Percentiles rank a stretch among this genome's conserved stretches.
phyloP scores from a whole-genome alignment of 1,140 invertebrate species.

The Drosophila punjabiensis region DNA sequence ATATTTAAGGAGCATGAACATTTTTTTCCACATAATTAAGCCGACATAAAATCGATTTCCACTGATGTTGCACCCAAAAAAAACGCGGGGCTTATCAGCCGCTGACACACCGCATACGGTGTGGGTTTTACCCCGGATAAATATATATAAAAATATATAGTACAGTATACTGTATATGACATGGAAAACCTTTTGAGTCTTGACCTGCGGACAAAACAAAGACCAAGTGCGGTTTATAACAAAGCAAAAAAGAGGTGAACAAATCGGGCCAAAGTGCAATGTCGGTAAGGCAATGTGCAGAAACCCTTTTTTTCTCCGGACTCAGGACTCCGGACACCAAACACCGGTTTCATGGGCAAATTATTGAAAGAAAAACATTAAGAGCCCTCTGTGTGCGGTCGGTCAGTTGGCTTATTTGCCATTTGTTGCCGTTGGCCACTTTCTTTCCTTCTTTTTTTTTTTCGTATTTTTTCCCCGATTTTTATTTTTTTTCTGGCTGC shows the following conservation, averaged over 20 bases:
- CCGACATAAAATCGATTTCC: constrained; percentile 42
- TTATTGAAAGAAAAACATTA: constrained; percentile 76
- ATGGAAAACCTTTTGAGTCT: constrained; percentile 47
- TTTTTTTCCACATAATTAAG: constrained; percentile 41
- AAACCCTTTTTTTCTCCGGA: constrained; percentile 21
- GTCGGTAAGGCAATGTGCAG: constrained; percentile 25
- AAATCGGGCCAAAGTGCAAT: constrained; percentile 41
- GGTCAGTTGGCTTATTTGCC: constrained; percentile 62
- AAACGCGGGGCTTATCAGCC: constrained; percentile 21
- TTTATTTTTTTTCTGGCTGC: neutral
- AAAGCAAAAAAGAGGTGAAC: constrained; percentile 2
- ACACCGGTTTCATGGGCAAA: constrained; percentile 36
- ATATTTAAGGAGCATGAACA: neutral
- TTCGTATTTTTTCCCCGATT: neutral
- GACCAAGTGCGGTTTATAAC: constrained; percentile 14
- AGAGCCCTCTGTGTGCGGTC: constrained; percentile 38
- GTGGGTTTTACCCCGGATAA: neutral
- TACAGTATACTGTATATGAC: constrained; percentile 1
- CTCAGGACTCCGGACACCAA: neutral
- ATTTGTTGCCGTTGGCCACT: constrained; percentile 55
- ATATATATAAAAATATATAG: neutral
- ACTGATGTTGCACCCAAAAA: constrained; percentile 29
- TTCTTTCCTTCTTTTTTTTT: neutral
- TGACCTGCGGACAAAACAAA: constrained; percentile 37
- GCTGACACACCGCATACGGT: constrained; percentile 8